phyloP scores from a whole-genome alignment of 1,140 invertebrate species.

The Aphaenogaster ashmeadi region DNA sequence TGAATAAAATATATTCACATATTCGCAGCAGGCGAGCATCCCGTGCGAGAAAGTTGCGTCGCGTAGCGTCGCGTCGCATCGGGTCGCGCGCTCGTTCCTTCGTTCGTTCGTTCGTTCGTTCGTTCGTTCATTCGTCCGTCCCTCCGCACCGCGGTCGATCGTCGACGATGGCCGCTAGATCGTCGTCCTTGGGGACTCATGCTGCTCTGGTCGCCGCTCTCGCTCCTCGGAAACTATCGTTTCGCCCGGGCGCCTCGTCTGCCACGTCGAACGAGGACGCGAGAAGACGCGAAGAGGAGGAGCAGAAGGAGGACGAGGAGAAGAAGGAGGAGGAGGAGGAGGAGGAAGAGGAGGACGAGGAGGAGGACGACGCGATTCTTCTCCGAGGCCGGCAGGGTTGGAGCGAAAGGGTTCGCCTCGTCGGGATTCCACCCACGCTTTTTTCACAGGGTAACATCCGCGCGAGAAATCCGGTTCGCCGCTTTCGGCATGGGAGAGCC shows the following conservation, averaged over 20 bases:
- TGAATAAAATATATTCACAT: slow-evolving; percentile 88
- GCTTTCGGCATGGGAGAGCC: slow-evolving; percentile 48
- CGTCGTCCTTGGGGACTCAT: slow-evolving; percentile 74
- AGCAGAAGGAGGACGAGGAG: slow-evolving; percentile 36
- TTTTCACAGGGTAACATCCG: slow-evolving; percentile 85
- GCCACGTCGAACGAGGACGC: slow-evolving; percentile 65
- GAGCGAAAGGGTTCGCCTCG: slow-evolving; percentile 83
- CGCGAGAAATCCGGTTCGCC: slow-evolving; percentile 68
- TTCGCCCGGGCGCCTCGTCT: slow-evolving; percentile 74
- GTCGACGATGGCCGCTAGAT: background rate
- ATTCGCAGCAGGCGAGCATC: slow-evolving; percentile 85
- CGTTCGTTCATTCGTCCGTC: slow-evolving; percentile 11
- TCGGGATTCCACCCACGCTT: slow-evolving; percentile 87
- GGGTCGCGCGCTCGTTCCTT: background rate
- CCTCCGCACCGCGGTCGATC: slow-evolving; percentile 7
- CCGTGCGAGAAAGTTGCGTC: slow-evolving; percentile 76
- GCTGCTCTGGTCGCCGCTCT: slow-evolving; percentile 82
- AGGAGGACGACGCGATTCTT: slow-evolving; percentile 38
- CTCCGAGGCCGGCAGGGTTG: slow-evolving; percentile 69
- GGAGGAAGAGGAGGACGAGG: slow-evolving; percentile 30
- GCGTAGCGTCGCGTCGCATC: background rate
- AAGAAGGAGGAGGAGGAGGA: slow-evolving; percentile 37
- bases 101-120: slow-evolving; percentile 3
- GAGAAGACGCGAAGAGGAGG: slow-evolving; percentile 70
- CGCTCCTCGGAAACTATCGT: slow-evolving; percentile 85